These are phyloP conservation scores for Pelecanoides urinatrix DNA, from an alignment of 2,113 vertebrate species.

Conservation along the genomic window DNA sequence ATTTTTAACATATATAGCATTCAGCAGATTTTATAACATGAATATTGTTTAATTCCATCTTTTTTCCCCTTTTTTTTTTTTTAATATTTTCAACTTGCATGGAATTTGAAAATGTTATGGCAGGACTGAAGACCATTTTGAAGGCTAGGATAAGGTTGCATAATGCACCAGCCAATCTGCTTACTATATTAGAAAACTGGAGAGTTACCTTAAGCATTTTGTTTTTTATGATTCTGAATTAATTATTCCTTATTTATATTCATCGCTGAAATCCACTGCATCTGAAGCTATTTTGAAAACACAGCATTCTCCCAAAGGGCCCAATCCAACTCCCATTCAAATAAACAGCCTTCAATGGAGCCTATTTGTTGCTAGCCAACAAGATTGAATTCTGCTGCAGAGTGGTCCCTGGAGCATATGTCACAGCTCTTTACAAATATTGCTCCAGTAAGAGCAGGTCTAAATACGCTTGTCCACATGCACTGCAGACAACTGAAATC, in stretches of 20 bases:
- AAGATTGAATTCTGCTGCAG: conserved; percentile 47
- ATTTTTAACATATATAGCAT: neutral
- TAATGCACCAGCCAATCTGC: neutral
- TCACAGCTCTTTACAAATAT: conserved; percentile 52
- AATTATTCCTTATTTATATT: conserved; percentile 61
- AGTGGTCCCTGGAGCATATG: conserved; percentile 25
- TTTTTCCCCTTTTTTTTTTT: fast-evolving
- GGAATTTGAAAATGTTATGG: neutral
- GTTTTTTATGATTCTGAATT: conserved; percentile 4
- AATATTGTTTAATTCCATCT: neutral
- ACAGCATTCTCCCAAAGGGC: conserved; percentile 37
- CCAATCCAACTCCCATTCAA: conserved; percentile 59
- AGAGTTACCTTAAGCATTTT: neutral
- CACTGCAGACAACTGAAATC: neutral
- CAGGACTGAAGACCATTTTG: neutral
- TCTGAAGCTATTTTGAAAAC: conserved; percentile 50
- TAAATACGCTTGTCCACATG: conserved; percentile 20
- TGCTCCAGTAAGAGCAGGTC: conserved; percentile 18
- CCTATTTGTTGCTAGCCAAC: conserved; percentile 58
- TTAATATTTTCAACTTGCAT: neutral
- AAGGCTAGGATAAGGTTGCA: neutral
- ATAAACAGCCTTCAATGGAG: conserved; percentile 59
- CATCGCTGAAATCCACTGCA: conserved; percentile 12
- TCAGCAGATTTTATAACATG: neutral
- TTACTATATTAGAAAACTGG: neutral